Percentiles rank a stretch among this genome's conserved stretches.
Evolutionary conservation across 2,797 vertebrate species (phyloP).

Genomic region (Micrastur ruficollis): DNA sequence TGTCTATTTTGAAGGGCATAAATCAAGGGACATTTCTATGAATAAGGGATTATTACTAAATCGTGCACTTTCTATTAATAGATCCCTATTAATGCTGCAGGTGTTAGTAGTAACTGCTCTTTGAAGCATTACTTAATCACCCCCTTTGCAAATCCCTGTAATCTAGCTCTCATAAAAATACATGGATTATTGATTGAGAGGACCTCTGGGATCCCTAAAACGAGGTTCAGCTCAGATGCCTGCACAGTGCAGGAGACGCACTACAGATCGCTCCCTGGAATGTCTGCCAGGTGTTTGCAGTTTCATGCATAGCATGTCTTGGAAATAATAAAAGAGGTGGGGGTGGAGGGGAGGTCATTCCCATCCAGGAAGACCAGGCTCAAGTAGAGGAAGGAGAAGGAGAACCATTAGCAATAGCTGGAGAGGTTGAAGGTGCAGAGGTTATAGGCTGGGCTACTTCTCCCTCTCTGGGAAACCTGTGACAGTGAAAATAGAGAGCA

Average conservation of each 20-base stretch:
- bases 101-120: slow-evolving; percentile 68
- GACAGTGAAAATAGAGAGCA: neutral
- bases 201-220: slow-evolving; percentile 75
- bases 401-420: neutral
- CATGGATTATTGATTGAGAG: slow-evolving; percentile 79
- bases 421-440: neutral
- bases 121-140: slow-evolving; percentile 77
- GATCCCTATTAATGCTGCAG: slow-evolving; percentile 74
- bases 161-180: slow-evolving; percentile 78
- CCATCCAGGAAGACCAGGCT: slow-evolving; percentile 11
- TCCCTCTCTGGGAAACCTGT: neutral
- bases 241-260: slow-evolving; percentile 51
- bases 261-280: slow-evolving; percentile 57
- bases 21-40: slow-evolving; percentile 63
- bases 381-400: slow-evolving; percentile 25
- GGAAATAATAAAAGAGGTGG: slow-evolving; percentile 54
- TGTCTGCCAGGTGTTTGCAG: slow-evolving; percentile 75
- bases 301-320: slow-evolving; percentile 15
- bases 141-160: slow-evolving; percentile 74
- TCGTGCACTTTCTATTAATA: slow-evolving; percentile 69
- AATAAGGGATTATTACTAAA: slow-evolving; percentile 67
- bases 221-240: slow-evolving; percentile 55
- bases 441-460: neutral
- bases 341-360: slow-evolving; percentile 44
- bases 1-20: slow-evolving; percentile 46